Base-by-base conservation (phyloP, 1,140 invertebrate genomes). In the Apis dorsata region DNA sequence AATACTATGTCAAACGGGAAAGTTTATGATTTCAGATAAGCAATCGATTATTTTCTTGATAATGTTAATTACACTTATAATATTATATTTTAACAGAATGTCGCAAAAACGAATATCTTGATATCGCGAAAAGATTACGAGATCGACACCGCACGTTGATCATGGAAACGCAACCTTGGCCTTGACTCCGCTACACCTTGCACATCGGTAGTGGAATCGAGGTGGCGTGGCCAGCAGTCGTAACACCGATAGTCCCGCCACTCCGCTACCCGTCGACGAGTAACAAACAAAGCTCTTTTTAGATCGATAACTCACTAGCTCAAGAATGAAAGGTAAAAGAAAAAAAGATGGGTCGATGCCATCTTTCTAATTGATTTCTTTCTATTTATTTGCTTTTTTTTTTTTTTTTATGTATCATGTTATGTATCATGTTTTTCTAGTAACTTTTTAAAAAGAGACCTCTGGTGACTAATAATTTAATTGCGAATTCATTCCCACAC, bases 141-240 rank as follows among this genome's bases (percentile, higher is more conserved):
- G 87, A 87, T 86, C 87, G 59, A 79, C 83, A 81, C 62, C 86
- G 49, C 21, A 85, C 85, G 75, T 84, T 57, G 89, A 89, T 84
- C 66, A 69, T 75, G 78, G 71, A 76, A 75, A 85, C 65, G 62
- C 73, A 82, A 85, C 89, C 89, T 66, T 89, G 89, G 86, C 89
- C 88, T 89, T 89, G 81, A 77, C 86, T 82, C 72, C 55, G 62
- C 60, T 71, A 69, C 79, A 66, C 85, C 59, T 86, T 83, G 65
- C 71, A 51, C 75, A 63, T 79, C 74, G 79, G 68, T 73, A 85
- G 79, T 76, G 63, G 74, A 62, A 78, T 87, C 76, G 65, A 76
- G 74, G 55, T 87, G 77, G 86, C 83, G 78, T 87, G 82, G 62
- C 70, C 65, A 51, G 65, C 49, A 69, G 71, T 85, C 74, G 77